Evolutionary conservation across 2,888 invertebrate species (phyloP).

Genomic region (Deroplatys truncata): DNA sequence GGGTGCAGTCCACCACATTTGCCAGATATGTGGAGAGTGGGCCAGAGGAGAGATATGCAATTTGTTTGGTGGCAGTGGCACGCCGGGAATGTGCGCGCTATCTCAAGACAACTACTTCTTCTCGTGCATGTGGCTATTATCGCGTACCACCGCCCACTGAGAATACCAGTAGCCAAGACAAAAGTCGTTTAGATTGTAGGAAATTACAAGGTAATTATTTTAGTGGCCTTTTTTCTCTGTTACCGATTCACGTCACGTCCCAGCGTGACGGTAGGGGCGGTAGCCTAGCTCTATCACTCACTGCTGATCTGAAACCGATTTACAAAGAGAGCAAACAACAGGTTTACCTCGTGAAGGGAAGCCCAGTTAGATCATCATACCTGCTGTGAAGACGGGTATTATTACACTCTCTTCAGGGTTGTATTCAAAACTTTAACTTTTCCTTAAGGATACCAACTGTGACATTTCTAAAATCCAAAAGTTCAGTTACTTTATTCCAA

Average conservation of each 20-base stretch:
- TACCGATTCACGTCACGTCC: not conserved
- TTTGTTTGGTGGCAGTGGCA: not conserved
- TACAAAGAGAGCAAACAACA: not conserved
- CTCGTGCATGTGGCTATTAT: not conserved
- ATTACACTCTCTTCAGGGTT: too few species aligned
- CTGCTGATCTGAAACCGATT: not conserved
- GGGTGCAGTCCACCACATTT: too few species aligned
- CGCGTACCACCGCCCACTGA: not conserved
- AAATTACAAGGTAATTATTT: constrained; percentile 10
- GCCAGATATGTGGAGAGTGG: too few species aligned
- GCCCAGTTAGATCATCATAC: too few species aligned
- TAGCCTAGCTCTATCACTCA: not conserved
- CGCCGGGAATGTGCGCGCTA: not conserved
- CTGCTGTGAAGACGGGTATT: too few species aligned
- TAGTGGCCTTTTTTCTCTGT: not conserved
- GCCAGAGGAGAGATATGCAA: too few species aligned
- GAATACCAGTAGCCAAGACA: not conserved
- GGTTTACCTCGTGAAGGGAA: not conserved
- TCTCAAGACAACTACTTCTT: not conserved
- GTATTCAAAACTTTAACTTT: too few species aligned
- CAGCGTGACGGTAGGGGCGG: not conserved
- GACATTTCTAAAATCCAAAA: too few species aligned
- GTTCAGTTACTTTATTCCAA: too few species aligned
- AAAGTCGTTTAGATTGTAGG: not conserved
- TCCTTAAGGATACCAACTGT: too few species aligned